Base-by-base conservation (phyloP, 1,140 invertebrate species). In the Zophobas atratus region DNA sequence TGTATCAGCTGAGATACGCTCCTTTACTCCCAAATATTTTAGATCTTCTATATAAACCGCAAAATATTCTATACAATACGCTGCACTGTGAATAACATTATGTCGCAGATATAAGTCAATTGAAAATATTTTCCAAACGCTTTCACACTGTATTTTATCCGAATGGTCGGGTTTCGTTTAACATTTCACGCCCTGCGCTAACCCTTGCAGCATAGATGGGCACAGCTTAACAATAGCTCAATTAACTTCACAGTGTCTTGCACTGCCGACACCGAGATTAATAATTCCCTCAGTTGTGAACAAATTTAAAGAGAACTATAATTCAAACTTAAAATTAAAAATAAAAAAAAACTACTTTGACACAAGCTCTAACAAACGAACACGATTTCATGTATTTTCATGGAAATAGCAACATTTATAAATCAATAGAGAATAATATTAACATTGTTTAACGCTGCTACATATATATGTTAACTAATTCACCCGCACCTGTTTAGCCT, bases 1-100 rank as follows among this genome's bases (percentile, higher is more conserved):
- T 75, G 73, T 75, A 78, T 78, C 77, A 78, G 46, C 73, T 75
- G 72, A 78, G 77, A 78, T 78, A 78, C 73, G 53, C 73, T 78
- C 43, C 77, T 75, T 55, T 78, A 49, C 43, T 49, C 39, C 53
- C 72, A 75, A 75, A 75, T 78, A 78, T 78, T 78, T 75, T 43
- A 75, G 63, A 75, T 57, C 63, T 75, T 78, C 75, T 78, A 78
- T 75, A 76, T 70, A 78, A 74, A 70, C 70, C 56, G 55, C 70
- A 38, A 70, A 70, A 78, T 60, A 56, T 75, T 56, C 70, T 53
- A 72, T 55, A 72, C 51, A 72, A 72, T 72, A 72, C 60, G 60
- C 43, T 67, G 43, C 39, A 33, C 39, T 43, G 38, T 67, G 60
- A 67, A 67, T 67, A 67, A 67, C 43, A 67, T 67, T 67, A 67